These are phyloP conservation scores for Drosophila orosa DNA, from an alignment of 1,140 invertebrate species.

Conservation along the genomic window DNA sequence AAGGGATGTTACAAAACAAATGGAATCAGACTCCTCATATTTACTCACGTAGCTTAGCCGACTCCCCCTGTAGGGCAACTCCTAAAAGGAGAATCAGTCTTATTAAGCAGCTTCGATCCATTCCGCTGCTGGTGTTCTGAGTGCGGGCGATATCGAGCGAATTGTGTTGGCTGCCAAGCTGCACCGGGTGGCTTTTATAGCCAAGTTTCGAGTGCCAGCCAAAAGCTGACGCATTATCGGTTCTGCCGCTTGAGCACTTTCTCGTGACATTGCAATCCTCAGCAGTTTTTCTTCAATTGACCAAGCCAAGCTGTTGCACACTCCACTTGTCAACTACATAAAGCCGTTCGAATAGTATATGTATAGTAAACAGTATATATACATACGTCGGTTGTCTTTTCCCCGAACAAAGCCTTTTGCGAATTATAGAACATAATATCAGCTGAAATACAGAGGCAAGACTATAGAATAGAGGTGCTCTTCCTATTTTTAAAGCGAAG, in stretches of 20 bases:
- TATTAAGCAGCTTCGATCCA: slow-evolving; percentile 27
- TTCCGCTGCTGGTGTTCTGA: slow-evolving; percentile 10
- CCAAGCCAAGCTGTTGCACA: slow-evolving; percentile 28
- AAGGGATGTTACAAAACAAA: slow-evolving; percentile 27
- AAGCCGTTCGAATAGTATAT: slow-evolving; percentile 3
- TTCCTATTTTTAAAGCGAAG: not conserved
- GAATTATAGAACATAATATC: not conserved
- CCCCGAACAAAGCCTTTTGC: not conserved
- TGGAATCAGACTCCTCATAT: not conserved
- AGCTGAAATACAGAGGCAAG: not conserved
- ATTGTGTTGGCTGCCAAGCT: slow-evolving; percentile 38
- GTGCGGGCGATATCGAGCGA: not conserved
- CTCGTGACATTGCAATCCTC: slow-evolving; percentile 72
- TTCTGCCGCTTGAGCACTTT: slow-evolving; percentile 69
- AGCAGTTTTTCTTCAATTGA: slow-evolving; percentile 57
- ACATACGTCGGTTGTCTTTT: not conserved
- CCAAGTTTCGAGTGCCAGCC: slow-evolving; percentile 5
- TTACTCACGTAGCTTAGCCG: slow-evolving; percentile 59
- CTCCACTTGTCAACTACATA: slow-evolving; percentile 15
- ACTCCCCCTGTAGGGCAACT: slow-evolving; percentile 15
- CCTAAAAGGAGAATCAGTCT: slow-evolving; percentile 39
- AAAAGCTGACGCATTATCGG: slow-evolving; percentile 46
- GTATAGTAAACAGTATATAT: not conserved
- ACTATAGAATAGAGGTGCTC: not conserved
- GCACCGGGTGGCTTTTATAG: slow-evolving; percentile 62